Evolutionary conservation across 1,140 invertebrate species (phyloP).

Genomic region (Galleria mellonella): DNA sequence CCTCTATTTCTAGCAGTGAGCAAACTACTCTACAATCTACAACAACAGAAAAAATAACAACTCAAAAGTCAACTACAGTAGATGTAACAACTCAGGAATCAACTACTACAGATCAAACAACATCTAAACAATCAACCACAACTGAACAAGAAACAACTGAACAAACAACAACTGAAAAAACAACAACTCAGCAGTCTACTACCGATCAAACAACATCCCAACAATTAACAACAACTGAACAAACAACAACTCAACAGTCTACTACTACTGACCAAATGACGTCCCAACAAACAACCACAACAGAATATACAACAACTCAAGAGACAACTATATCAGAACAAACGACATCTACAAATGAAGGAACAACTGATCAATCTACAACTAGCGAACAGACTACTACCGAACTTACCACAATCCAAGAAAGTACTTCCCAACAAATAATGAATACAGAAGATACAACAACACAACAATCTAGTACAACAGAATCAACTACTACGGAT

Average conservation of each 20-base stretch:
- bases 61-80: conserved; percentile 21
- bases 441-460: conserved; percentile 20
- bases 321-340: conserved; percentile 16
- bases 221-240: conserved; percentile 23
- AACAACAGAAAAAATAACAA: conserved; percentile 32
- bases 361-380: conserved; percentile 25
- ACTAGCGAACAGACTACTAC: conserved; percentile 14
- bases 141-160: conserved; percentile 12
- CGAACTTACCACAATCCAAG: conserved; percentile 19
- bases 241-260: conserved; percentile 19
- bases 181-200: conserved; percentile 15
- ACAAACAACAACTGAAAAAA: conserved; percentile 21
- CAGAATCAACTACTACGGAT: conserved; percentile 25
- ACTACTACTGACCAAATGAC: conserved; percentile 15
- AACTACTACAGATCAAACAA: conserved; percentile 20
- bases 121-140: conserved; percentile 12
- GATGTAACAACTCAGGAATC: no score
- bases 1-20: no score
- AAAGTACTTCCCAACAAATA: conserved; percentile 20
- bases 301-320: conserved; percentile 11
- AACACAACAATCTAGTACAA: background rate
- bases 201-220: conserved; percentile 21
- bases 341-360: conserved; percentile 24
- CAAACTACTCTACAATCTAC: conserved; percentile 17
- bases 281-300: conserved; percentile 20